phyloP scores from a whole-genome alignment of 35 echinoderm and acorn worm species.

The Apostichopus parvimensis region DNA sequence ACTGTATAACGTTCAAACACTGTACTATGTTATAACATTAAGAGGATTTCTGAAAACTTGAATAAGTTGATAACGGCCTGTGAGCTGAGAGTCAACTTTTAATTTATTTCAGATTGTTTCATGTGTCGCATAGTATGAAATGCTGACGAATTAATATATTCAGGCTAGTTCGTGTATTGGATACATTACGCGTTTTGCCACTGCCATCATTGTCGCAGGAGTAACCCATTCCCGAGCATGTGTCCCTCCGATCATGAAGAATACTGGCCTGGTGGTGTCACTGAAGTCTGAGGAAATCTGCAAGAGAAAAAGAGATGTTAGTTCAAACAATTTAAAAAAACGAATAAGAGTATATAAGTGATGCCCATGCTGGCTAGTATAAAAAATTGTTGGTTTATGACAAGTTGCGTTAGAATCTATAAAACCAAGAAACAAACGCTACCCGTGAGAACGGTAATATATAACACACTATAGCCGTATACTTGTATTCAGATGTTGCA shows the following conservation, averaged over 20 bases:
- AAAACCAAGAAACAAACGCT: too few species aligned
- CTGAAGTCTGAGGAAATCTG: constrained; percentile 24
- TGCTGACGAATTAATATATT: not conserved
- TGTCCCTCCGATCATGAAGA: not conserved
- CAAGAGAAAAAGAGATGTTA: not conserved
- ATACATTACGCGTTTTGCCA: constrained; percentile 11
- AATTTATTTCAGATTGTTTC: constrained; percentile 9
- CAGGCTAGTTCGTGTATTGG: not conserved
- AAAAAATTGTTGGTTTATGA: too few species aligned
- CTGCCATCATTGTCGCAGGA: constrained; percentile 12
- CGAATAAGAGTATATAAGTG: too few species aligned
- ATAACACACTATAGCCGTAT: too few species aligned
- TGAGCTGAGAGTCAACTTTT: not conserved
- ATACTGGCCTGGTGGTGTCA: not conserved
- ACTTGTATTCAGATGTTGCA: too few species aligned
- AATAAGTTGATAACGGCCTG: not conserved
- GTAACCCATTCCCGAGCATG: constrained; percentile 46
- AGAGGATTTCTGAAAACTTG: not conserved
- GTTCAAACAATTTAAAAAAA: not conserved
- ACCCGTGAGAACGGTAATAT: too few species aligned
- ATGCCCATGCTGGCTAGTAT: too few species aligned
- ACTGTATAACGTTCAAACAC: too few species aligned
- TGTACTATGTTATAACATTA: too few species aligned
- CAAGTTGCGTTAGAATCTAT: too few species aligned
- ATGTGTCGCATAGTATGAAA: not conserved